phyloP scores from a whole-genome alignment of 2,797 vertebrate species.

The Garrulus glandarius region DNA sequence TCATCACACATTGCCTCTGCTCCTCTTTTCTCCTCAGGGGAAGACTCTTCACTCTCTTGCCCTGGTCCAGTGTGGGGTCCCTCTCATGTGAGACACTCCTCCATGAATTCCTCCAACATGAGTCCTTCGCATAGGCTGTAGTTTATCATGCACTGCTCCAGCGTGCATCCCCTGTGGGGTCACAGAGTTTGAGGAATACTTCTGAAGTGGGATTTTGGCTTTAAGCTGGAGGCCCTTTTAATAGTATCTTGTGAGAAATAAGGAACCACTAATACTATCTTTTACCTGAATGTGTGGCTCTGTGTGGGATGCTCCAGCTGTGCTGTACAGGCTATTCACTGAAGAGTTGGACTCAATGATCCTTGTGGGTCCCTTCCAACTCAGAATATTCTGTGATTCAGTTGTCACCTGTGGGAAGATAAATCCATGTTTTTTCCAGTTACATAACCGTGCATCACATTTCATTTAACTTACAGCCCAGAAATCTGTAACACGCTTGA shows the following conservation, averaged over 20 bases:
- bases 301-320: neutral
- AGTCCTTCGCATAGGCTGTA: neutral
- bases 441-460: neutral
- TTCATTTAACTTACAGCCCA: neutral
- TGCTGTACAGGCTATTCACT: neutral
- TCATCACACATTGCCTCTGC: neutral
- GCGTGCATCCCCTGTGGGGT: rapidly evolving
- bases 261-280: neutral
- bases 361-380: neutral
- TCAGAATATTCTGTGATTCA: neutral
- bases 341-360: neutral
- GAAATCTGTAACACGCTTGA: neutral
- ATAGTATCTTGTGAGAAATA: neutral
- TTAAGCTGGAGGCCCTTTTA: neutral
- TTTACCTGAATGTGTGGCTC: neutral
- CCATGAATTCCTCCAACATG: neutral
- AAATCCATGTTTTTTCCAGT: neutral
- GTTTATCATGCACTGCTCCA: rapidly evolving
- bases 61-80: neutral
- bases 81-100: neutral
- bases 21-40: neutral
- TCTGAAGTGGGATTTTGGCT: neutral
- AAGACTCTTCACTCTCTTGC: neutral
- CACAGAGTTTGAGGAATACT: neutral
- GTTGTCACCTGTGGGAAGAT: neutral